Evolutionary conservation across 2,797 vertebrate genomes (phyloP).

Genomic region (Danio aesculapii): DNA sequence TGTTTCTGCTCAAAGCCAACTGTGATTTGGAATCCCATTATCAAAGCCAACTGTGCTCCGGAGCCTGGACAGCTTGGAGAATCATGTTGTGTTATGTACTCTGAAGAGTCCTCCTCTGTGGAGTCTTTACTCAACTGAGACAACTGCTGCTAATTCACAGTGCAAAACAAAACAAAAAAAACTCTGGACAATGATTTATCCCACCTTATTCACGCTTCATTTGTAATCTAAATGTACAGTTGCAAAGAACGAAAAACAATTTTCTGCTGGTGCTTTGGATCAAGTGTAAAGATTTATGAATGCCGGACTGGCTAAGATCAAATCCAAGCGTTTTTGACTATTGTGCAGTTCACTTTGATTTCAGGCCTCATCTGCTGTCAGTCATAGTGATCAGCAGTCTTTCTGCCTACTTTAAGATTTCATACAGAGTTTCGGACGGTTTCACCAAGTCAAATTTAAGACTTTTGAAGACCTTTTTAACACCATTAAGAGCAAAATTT

Average conservation of each 20-base stretch:
- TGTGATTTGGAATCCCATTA: conserved; percentile 64
- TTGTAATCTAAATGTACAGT: conserved; percentile 48
- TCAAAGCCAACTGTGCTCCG: conserved; percentile 65
- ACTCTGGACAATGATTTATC: conserved; percentile 36
- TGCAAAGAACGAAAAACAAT: conserved; percentile 37
- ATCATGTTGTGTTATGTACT: conserved; percentile 61
- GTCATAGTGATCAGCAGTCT: conserved; percentile 32
- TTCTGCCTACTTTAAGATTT: conserved; percentile 32
- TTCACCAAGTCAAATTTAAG: too few species aligned
- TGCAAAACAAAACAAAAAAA: conserved; percentile 40
- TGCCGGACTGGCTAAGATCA: conserved; percentile 51
- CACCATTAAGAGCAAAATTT: too few species aligned
- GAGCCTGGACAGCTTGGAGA: conserved; percentile 55
- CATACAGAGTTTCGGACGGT: background rate
- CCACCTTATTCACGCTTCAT: conserved; percentile 22
- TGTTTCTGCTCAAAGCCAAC: conserved; percentile 64
- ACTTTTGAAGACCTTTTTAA: too few species aligned
- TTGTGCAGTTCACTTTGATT: conserved; percentile 49
- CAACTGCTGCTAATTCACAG: conserved; percentile 43
- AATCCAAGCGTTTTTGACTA: conserved; percentile 42
- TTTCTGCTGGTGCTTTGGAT: conserved; percentile 48
- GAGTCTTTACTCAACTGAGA: conserved; percentile 51
- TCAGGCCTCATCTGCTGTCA: conserved; percentile 33
- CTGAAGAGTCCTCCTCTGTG: conserved; percentile 42
- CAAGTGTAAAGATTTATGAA: conserved; percentile 49